phyloP scores from a whole-genome alignment of 2,888 invertebrate species.

The Apoda limacodes region DNA sequence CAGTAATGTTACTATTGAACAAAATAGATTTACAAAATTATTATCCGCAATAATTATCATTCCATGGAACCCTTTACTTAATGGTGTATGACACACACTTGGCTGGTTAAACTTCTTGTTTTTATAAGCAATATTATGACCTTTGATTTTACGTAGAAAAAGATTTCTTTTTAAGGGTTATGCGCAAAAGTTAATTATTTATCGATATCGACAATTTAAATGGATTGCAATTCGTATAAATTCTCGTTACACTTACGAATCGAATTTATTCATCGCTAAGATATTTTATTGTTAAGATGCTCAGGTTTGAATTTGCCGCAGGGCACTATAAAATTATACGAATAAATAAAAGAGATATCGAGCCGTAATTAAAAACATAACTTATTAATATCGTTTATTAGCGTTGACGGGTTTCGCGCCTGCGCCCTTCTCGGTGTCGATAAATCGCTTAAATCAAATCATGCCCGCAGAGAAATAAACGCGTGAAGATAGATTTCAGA shows the following conservation, averaged over 20 bases:
- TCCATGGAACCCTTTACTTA: too few species aligned
- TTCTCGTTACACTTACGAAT: constrained; percentile 64
- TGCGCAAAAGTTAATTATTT: too few species aligned
- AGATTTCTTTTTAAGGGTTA: too few species aligned
- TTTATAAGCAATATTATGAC: too few species aligned
- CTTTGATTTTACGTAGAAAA: too few species aligned
- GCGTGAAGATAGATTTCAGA: too few species aligned
- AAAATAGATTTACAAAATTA: too few species aligned
- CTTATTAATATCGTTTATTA: constrained; percentile 67
- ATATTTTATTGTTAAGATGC: constrained; percentile 56
- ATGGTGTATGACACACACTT: too few species aligned
- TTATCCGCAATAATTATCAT: too few species aligned
- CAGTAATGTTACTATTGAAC: too few species aligned
- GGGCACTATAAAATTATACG: constrained; percentile 66
- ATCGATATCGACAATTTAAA: constrained; percentile 27
- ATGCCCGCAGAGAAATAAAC: constrained; percentile 22
- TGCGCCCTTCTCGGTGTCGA: constrained; percentile 23
- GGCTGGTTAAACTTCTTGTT: too few species aligned
- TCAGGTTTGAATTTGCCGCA: constrained; percentile 41
- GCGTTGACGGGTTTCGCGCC: constrained; percentile 60
- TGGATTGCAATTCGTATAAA: constrained; percentile 46
- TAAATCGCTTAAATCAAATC: constrained; percentile 19
- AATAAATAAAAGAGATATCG: constrained; percentile 62
- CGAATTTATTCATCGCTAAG: constrained; percentile 63
- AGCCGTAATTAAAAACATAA: constrained; percentile 65